Evolutionary conservation across 2,113 vertebrate genomes (phyloP).

Genomic region (Capricornis sumatraensis): DNA sequence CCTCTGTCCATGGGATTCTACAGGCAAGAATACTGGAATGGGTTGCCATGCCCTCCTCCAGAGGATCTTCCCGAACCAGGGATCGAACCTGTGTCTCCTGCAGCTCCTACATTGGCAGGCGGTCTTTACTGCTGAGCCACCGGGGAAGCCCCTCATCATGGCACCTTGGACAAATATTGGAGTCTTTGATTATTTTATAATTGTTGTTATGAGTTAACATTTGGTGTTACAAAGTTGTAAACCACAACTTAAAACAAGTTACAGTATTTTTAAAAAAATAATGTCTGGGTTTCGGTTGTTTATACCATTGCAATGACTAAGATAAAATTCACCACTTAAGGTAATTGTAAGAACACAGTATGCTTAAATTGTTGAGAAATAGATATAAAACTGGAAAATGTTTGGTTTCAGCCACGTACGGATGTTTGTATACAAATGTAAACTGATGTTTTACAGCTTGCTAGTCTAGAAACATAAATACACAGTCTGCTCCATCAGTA

Average conservation of each 20-base stretch:
- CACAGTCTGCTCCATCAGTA: not conserved
- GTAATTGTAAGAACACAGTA: not conserved
- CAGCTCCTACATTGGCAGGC: not conserved
- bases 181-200: slow-evolving; percentile 5
- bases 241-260: not conserved
- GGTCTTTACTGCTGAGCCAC: not conserved
- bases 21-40: not conserved
- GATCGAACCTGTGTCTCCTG: rapidly evolving
- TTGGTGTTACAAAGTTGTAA: not conserved
- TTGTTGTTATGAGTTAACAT: not conserved
- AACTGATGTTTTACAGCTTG: not conserved
- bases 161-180: not conserved
- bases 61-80: not conserved
- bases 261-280: not conserved
- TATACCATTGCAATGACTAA: not conserved
- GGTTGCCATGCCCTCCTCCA: not conserved
- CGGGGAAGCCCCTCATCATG: not conserved
- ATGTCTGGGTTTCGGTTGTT: not conserved
- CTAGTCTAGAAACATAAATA: slow-evolving; percentile 11
- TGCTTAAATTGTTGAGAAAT: slow-evolving; percentile 4
- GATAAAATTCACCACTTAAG: slow-evolving; percentile 17
- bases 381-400: not conserved
- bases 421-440: slow-evolving; percentile 5
- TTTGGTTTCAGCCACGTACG: not conserved
- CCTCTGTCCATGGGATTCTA: not conserved